phyloP scores from a whole-genome alignment of 2,888 invertebrate species.

The Oconnorella tubifera region DNA sequence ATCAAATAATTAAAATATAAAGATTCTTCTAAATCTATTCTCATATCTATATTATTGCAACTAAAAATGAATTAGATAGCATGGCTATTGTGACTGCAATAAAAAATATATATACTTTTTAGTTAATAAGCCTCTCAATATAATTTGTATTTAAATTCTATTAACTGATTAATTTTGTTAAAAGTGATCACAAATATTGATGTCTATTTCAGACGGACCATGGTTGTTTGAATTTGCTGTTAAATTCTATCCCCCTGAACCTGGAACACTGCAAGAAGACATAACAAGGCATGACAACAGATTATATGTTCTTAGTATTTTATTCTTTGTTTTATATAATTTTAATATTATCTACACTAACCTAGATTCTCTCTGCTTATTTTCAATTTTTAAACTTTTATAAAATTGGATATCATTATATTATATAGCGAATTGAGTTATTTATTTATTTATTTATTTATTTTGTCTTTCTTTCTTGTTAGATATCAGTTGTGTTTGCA shows the following conservation, averaged over 20 bases:
- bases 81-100: too few species aligned
- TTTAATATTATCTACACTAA: background rate
- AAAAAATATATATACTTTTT: too few species aligned
- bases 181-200: too few species aligned
- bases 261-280: constrained; percentile 77
- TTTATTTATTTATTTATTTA: background rate
- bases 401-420: background rate
- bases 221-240: constrained; percentile 93
- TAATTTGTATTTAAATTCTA: too few species aligned
- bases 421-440: background rate
- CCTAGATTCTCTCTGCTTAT: background rate
- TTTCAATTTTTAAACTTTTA: background rate
- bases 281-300: constrained; percentile 55
- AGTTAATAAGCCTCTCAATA: too few species aligned
- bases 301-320: background rate
- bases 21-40: too few species aligned
- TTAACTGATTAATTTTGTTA: too few species aligned
- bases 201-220: constrained; percentile 75
- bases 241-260: constrained; percentile 99
- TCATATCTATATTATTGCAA: too few species aligned
- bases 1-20: too few species aligned
- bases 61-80: too few species aligned
- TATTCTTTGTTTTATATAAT: background rate
- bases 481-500: constrained; percentile 91
- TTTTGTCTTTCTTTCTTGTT: constrained; percentile 30